Evolutionary conservation across 2,113 vertebrate genomes (phyloP).

Genomic region (Papio anubis): DNA sequence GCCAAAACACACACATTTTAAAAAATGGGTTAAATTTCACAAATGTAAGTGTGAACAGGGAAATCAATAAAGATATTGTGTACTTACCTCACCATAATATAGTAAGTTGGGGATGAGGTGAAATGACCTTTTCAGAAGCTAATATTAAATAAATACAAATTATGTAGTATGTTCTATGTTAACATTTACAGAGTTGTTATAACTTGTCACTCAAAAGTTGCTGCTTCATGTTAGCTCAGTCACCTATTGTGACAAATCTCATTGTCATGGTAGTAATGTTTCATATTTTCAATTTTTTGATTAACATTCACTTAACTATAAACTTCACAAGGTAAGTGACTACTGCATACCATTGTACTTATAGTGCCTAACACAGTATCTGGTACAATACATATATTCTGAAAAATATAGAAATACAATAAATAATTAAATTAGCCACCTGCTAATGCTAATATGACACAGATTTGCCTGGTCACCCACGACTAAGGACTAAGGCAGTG

Average conservation of each 20-base stretch:
- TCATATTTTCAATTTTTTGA: background rate
- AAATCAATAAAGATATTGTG: background rate
- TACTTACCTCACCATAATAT: background rate
- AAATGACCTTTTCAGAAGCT: background rate
- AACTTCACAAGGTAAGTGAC: background rate
- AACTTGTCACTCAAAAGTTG: background rate
- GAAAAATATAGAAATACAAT: background rate
- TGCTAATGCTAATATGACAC: background rate
- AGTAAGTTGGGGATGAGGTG: background rate
- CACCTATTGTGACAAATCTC: background rate
- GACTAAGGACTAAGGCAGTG: background rate
- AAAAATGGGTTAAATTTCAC: background rate
- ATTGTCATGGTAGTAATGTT: background rate
- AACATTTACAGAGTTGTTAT: background rate
- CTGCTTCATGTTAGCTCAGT: background rate
- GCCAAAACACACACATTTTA: background rate
- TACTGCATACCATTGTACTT: background rate
- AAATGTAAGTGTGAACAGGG: background rate
- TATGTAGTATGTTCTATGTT: background rate
- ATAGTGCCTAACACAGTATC: background rate
- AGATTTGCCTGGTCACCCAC: background rate
- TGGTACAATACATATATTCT: background rate
- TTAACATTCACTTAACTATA: background rate
- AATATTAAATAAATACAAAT: background rate
- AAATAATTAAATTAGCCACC: background rate